Conservation (phyloP, 2,113 vertebrate species). For the Odocoileus virginianus region DNA sequence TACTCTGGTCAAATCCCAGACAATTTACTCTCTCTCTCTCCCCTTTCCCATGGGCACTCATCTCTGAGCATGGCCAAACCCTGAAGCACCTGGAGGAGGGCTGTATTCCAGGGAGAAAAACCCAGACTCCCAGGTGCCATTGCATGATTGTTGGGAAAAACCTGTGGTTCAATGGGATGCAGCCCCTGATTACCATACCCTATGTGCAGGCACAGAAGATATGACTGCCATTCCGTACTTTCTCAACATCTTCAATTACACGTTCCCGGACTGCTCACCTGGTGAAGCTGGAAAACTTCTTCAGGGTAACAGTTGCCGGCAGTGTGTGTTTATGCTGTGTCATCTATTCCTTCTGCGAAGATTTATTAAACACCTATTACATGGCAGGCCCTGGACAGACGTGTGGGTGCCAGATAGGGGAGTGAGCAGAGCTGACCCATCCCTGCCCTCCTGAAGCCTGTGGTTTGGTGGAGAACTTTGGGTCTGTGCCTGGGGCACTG, state of each 20-base stretch:
- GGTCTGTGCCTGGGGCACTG: neutral
- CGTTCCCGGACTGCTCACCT: neutral
- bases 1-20: neutral
- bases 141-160: neutral
- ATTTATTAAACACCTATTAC: neutral
- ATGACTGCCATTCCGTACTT: neutral
- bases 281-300: neutral
- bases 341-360: conserved; percentile 28
- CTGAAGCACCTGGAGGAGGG: no score
- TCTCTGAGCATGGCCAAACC: neutral
- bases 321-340: neutral
- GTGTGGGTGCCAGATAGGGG: fast-evolving
- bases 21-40: neutral
- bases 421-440: neutral
- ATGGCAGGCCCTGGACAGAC: neutral
- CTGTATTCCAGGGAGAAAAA: neutral
- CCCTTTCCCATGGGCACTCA: fast-evolving
- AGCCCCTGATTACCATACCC: neutral
- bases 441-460: neutral
- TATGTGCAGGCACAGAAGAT: fast-evolving
- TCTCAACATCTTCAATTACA: neutral
- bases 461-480: fast-evolving
- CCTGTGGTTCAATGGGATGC: neutral
- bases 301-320: neutral
- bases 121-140: neutral